A percentile compares a stretch with the other conserved stretches of the same genome.
phyloP scores from a whole-genome alignment of 2,113 vertebrate genomes.

The Mus spicilegus region DNA sequence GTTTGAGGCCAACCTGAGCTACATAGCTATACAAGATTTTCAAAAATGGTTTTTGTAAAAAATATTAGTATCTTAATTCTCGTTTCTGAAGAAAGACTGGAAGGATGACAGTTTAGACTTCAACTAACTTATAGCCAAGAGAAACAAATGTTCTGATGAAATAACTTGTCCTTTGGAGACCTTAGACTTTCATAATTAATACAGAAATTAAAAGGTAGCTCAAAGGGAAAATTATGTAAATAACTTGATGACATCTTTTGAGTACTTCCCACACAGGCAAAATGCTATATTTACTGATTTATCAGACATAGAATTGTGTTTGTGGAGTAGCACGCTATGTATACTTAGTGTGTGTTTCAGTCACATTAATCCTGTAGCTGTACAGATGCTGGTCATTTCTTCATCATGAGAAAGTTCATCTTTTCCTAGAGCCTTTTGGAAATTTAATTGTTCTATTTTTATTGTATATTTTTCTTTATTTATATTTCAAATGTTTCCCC shows the following conservation, averaged over 20 bases:
- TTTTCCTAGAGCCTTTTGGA: neutral
- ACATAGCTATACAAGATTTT: neutral
- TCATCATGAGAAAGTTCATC: neutral
- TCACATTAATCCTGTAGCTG: neutral
- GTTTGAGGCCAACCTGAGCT: neutral
- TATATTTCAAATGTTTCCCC: too few species aligned
- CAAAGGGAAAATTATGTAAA: neutral
- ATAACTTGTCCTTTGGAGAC: neutral
- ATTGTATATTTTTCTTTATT: too few species aligned
- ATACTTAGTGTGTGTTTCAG: neutral
- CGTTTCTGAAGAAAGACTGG: neutral
- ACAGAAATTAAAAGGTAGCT: neutral
- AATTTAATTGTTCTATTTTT: neutral
- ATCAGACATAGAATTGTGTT: too few species aligned
- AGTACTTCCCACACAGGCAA: neutral
- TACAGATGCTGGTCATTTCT: neutral
- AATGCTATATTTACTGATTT: neutral
- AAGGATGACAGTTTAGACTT: neutral
- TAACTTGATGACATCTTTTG: neutral
- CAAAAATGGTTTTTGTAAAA: neutral
- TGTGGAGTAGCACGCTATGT: neutral
- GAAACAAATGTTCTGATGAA: neutral
- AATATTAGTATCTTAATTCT: neutral
- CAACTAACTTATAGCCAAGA: neutral
- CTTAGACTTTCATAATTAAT: neutral